Evolutionary conservation across 2,888 invertebrate species (phyloP).

Genomic region (Aspidiotus rigidus): DNA sequence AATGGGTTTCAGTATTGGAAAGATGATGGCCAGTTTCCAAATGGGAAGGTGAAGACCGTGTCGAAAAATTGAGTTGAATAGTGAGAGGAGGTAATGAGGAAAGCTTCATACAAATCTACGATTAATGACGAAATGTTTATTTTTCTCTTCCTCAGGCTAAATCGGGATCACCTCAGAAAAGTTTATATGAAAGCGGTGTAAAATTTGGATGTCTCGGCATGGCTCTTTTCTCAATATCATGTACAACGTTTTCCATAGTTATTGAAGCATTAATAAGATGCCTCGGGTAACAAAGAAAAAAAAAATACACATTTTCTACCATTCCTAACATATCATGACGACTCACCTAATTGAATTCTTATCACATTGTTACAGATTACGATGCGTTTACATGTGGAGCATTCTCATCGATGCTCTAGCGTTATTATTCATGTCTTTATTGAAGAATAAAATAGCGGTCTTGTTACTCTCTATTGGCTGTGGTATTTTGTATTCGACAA

Average conservation of each 20-base stretch:
- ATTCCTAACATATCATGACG: no score
- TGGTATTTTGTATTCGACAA: slow-evolving; percentile 93
- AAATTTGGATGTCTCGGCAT: slow-evolving; percentile 94
- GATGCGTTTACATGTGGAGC: slow-evolving; percentile 77
- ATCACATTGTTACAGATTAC: slow-evolving; percentile 55
- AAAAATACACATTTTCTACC: no score
- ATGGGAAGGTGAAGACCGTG: not conserved
- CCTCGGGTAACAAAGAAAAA: slow-evolving; percentile 44
- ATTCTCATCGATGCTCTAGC: slow-evolving; percentile 78
- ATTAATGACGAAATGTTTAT: not conserved
- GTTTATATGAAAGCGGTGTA: slow-evolving; percentile 79
- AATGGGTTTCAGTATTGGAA: no score
- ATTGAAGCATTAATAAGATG: slow-evolving; percentile 77
- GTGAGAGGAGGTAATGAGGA: not conserved
- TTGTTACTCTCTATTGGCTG: slow-evolving; percentile 86
- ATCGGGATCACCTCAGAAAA: slow-evolving; percentile 54
- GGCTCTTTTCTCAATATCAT: slow-evolving; percentile 91
- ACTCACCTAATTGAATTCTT: not conserved
- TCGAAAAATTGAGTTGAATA: not conserved
- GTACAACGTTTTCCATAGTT: slow-evolving; percentile 79
- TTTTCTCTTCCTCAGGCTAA: slow-evolving; percentile 50
- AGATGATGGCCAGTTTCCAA: no score
- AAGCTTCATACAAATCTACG: no score
- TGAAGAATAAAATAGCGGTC: slow-evolving; percentile 67
- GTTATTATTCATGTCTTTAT: slow-evolving; percentile 74